phyloP scores from a whole-genome alignment of 2,888 invertebrate species.

The Papilio demoleus region DNA sequence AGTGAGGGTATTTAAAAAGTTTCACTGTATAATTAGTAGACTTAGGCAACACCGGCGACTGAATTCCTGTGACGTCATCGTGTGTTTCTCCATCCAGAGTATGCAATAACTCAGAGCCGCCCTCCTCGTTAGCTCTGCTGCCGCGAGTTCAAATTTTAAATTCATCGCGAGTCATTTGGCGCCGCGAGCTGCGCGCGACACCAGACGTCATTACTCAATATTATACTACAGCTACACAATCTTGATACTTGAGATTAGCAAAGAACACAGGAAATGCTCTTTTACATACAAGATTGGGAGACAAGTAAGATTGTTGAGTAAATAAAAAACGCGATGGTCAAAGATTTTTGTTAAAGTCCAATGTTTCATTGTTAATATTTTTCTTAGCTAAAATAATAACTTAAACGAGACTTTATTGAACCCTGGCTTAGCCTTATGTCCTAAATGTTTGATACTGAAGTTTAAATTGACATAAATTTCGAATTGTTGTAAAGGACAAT shows the following conservation, averaged over 20 bases:
- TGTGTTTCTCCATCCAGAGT: constrained; percentile 18
- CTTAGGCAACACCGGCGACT: not conserved
- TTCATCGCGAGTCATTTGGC: constrained; percentile 82
- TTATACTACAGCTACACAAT: constrained; percentile 41
- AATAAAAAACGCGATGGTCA: no score
- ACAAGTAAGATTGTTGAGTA: no score
- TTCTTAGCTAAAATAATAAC: no score
- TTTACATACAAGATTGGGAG: no score
- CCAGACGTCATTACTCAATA: constrained; percentile 81
- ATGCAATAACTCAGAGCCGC: constrained; percentile 50
- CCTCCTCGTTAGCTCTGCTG: constrained; percentile 72
- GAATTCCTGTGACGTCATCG: constrained; percentile 13
- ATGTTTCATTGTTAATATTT: no score
- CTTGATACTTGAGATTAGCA: constrained; percentile 67
- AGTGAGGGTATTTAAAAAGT: no score
- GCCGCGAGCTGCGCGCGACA: constrained; percentile 78
- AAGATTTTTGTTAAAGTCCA: no score
- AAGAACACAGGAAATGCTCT: no score
- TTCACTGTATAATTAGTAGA: not conserved
- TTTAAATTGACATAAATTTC: not conserved
- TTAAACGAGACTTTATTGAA: no score
- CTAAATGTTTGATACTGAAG: not conserved
- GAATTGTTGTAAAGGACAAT: not conserved
- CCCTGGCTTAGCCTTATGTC: no score
- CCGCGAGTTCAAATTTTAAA: constrained; percentile 79